Evolutionary conservation across 2,888 invertebrate species (phyloP).

Genomic region (Tinea pellionella): DNA sequence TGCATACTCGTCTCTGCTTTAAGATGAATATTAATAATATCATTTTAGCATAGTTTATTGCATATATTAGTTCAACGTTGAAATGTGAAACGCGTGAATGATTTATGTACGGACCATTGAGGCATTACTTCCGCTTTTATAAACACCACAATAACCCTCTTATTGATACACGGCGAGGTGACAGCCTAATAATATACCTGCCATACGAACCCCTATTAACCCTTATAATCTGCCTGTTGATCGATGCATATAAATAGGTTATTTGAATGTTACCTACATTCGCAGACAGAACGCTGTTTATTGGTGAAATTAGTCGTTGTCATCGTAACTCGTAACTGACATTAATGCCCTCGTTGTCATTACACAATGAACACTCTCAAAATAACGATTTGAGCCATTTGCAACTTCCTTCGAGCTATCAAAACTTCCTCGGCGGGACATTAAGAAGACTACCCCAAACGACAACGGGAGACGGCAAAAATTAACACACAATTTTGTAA

Average conservation of each 20-base stretch:
- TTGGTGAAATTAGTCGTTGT: background rate
- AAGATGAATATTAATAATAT: too few relatives aligned
- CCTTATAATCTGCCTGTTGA: conserved; percentile 1
- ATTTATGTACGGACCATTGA: conserved; percentile 8
- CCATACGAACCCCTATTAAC: conserved; percentile 1
- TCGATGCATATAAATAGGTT: background rate
- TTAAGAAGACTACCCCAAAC: conserved; percentile 3
- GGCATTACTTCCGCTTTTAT: conserved; percentile 6
- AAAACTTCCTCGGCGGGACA: background rate
- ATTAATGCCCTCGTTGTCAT: background rate
- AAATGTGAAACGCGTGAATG: conserved; percentile 3
- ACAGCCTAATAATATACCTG: conserved; percentile 6
- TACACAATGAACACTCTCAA: background rate
- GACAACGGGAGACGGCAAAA: background rate
- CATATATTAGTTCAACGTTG: background rate
- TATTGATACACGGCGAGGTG: background rate
- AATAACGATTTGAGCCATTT: background rate
- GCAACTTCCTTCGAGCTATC: background rate
- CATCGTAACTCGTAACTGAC: background rate
- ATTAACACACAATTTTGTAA: background rate
- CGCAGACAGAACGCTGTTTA: too few relatives aligned
- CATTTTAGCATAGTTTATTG: background rate
- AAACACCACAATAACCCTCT: conserved; percentile 5
- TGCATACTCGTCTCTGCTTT: too few relatives aligned
- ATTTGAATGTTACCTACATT: background rate